Evolutionary conservation across 2,888 invertebrate species (phyloP).

Genomic region (Parelbella ahira): DNA sequence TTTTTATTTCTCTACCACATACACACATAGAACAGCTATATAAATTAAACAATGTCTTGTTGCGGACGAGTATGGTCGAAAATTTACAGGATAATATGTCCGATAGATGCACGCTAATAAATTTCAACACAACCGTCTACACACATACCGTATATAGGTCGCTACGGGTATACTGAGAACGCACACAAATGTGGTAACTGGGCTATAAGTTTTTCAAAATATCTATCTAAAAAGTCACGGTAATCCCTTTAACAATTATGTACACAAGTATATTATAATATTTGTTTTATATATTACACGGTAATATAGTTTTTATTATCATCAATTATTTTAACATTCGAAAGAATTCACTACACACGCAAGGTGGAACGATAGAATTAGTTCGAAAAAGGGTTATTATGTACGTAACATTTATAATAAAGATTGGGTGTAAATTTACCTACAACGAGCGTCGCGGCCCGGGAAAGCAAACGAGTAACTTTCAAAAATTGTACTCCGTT

Average conservation of each 20-base stretch:
- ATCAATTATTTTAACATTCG: constrained; percentile 8
- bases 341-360: constrained; percentile 16
- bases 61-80: constrained; percentile 5
- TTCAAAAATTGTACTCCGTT: constrained; percentile 16
- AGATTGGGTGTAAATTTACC: constrained; percentile 17
- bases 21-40: neutral
- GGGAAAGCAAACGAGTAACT: neutral
- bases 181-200: constrained; percentile 1
- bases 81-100: too few relatives aligned
- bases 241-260: constrained; percentile 6
- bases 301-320: neutral
- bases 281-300: too few relatives aligned
- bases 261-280: constrained; percentile 5
- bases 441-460: constrained; percentile 8
- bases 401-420: too few relatives aligned
- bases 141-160: constrained; percentile 1
- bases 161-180: neutral
- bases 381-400: constrained; percentile 15
- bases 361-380: constrained; percentile 4
- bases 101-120: constrained; percentile 4
- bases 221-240: constrained; percentile 8
- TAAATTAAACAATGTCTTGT: constrained; percentile 4
- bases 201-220: constrained; percentile 5
- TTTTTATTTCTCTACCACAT: neutral
- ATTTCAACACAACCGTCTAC: constrained; percentile 6